A percentile compares a stretch with the other conserved stretches of the same genome.
Evolutionary conservation across 2,888 invertebrate genomes (phyloP).

Genomic region (Leucoma salicis): DNA sequence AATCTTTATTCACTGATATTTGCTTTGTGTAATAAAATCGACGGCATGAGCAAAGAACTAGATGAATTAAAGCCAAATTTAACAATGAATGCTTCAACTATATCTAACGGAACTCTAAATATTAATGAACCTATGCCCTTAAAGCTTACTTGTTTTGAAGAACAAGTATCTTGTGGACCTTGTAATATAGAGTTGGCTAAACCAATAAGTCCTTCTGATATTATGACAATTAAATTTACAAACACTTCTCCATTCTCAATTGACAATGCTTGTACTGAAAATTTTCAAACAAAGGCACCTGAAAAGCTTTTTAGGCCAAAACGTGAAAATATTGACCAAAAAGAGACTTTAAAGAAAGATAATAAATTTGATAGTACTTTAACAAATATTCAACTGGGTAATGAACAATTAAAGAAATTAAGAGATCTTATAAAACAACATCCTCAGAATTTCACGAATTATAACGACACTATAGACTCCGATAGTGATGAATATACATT

Average conservation of each 20-base stretch:
- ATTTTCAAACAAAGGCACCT: neutral
- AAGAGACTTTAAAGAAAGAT: neutral
- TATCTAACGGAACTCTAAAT: conserved; percentile 40
- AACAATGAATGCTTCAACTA: conserved; percentile 44
- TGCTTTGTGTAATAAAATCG: conserved; percentile 94
- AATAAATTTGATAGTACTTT: conserved; percentile 29
- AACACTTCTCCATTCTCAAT: conserved; percentile 8
- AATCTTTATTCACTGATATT: conserved; percentile 97
- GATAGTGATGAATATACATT: conserved; percentile 38
- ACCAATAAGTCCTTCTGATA: conserved; percentile 18
- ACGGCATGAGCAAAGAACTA: conserved; percentile 85
- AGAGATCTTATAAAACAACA: conserved; percentile 32
- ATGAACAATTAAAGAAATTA: conserved; percentile 44
- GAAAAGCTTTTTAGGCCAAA: conserved; percentile 14
- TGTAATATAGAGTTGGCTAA: conserved; percentile 42
- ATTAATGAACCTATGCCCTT: conserved; percentile 41
- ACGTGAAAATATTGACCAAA: conserved; percentile 10
- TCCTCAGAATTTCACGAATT: conserved; percentile 4
- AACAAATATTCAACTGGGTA: conserved; percentile 26
- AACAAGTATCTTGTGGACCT: conserved; percentile 52
- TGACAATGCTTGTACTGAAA: neutral
- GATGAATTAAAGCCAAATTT: conserved; percentile 77
- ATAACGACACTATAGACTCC: conserved; percentile 14
- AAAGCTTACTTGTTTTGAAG: conserved; percentile 51
- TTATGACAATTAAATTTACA: conserved; percentile 10